These are phyloP conservation scores for Harlomillsia oculata DNA, from an alignment of 1,140 invertebrate species.

Conservation along the genomic window DNA sequence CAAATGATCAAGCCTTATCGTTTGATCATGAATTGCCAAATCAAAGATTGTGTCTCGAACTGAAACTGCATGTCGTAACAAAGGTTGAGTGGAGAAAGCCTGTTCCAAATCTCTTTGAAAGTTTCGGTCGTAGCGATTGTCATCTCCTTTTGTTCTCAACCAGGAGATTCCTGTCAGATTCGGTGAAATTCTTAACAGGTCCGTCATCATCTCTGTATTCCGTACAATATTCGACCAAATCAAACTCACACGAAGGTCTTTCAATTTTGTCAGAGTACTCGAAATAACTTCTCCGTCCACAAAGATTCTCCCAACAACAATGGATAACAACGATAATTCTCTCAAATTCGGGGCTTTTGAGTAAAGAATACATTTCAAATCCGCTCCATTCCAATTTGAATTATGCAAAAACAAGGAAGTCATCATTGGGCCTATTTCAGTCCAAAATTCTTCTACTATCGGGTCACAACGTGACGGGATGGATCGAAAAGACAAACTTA, in stretches of 20 bases:
- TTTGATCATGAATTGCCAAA: constrained; percentile 18
- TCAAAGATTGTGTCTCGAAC: constrained; percentile 24
- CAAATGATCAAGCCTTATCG: constrained; percentile 2
- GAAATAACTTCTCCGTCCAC: neutral
- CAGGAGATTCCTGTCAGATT: constrained; percentile 21
- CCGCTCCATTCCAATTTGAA: constrained; percentile 8
- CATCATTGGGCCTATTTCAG: constrained; percentile 4
- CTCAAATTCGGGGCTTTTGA: constrained; percentile 8
- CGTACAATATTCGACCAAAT: constrained; percentile 12
- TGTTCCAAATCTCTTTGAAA: constrained; percentile 23
- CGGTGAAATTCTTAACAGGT: constrained; percentile 10
- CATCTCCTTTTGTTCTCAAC: constrained; percentile 14
- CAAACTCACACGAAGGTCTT: constrained; percentile 13
- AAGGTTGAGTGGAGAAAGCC: constrained; percentile 10
- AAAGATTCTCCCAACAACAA: constrained; percentile 13
- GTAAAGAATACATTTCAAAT: constrained; percentile 18
- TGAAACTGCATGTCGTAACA: constrained; percentile 11
- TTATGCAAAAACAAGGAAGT: constrained; percentile 16
- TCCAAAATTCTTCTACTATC: constrained; percentile 6
- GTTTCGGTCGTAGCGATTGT: constrained; percentile 18
- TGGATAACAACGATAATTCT: constrained; percentile 3
- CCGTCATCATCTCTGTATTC: constrained; percentile 21
- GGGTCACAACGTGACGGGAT: neutral
- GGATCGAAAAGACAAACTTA: neutral
- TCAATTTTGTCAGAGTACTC: constrained; percentile 11